These are phyloP conservation scores for Prenolepis imparis DNA, from an alignment of 2,888 invertebrate species.

Conservation along the genomic window DNA sequence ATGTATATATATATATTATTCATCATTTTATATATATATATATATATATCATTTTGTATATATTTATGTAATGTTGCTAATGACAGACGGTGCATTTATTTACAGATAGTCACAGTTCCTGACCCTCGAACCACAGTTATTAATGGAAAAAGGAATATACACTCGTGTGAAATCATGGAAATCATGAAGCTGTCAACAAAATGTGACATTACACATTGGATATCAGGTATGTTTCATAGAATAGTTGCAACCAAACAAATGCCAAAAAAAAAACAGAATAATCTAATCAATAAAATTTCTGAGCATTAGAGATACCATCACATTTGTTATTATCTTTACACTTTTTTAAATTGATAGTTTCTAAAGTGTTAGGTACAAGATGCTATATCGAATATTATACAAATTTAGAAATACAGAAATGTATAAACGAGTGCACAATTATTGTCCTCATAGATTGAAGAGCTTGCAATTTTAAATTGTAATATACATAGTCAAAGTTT, in stretches of 20 bases:
- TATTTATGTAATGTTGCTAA: constrained; percentile 79
- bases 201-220: background rate
- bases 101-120: constrained; percentile 84
- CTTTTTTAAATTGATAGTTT: constrained; percentile 56
- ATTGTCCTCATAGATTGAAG: constrained; percentile 80
- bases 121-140: constrained; percentile 77
- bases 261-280: constrained; percentile 64
- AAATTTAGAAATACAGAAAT: constrained; percentile 69
- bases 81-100: constrained; percentile 85
- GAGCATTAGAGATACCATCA: constrained; percentile 13
- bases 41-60: constrained; percentile 64
- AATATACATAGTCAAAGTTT: constrained; percentile 45
- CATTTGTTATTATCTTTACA: constrained; percentile 31
- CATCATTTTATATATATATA: constrained; percentile 67
- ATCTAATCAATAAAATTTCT: constrained; percentile 7
- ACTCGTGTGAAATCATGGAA: constrained; percentile 23
- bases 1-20: constrained; percentile 64
- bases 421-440: constrained; percentile 76
- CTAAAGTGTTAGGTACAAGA: constrained; percentile 56
- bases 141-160: constrained; percentile 44
- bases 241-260: constrained; percentile 64
- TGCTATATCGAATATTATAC: constrained; percentile 51
- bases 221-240: constrained; percentile 10
- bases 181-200: background rate
- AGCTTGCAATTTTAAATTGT: constrained; percentile 59